A percentile compares a stretch with the other conserved stretches of the same genome.
Conservation (phyloP, 2,113 vertebrate genomes). For the Passer domesticus region DNA sequence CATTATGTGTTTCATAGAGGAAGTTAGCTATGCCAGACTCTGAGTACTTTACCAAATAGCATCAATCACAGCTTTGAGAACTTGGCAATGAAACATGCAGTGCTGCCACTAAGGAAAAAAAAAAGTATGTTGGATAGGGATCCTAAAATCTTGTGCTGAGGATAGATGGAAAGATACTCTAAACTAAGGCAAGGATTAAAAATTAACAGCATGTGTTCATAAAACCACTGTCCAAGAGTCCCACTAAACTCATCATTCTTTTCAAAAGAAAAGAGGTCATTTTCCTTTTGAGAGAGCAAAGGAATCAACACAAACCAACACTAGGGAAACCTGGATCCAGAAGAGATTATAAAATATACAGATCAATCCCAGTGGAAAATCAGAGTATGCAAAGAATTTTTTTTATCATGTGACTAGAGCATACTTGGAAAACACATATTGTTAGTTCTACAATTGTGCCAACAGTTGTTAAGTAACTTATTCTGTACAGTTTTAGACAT, state of each 20-base stretch:
- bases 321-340: not conserved
- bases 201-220: not conserved
- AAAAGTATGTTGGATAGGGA: not conserved
- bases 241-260: not conserved
- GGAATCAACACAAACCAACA: not conserved
- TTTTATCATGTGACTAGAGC: not conserved
- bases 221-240: not conserved
- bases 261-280: not conserved
- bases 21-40: not conserved
- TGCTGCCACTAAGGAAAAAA: not conserved
- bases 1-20: not conserved
- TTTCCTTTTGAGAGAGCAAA: not conserved
- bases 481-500: not conserved
- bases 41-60: not conserved
- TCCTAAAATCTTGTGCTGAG: not conserved
- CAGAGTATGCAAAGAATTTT: not conserved
- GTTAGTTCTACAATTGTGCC: not conserved
- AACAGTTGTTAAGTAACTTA: not conserved
- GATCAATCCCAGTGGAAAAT: not conserved
- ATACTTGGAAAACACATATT: not conserved
- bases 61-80: not conserved
- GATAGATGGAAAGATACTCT: not conserved
- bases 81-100: not conserved
- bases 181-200: not conserved
- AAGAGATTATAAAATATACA: not conserved